Evolutionary conservation across 37 sponge, comb jelly and placozoan species (phyloP), one percentile per base, ranked within the genome.

Genomic region (Eunapius fragilis): DNA sequence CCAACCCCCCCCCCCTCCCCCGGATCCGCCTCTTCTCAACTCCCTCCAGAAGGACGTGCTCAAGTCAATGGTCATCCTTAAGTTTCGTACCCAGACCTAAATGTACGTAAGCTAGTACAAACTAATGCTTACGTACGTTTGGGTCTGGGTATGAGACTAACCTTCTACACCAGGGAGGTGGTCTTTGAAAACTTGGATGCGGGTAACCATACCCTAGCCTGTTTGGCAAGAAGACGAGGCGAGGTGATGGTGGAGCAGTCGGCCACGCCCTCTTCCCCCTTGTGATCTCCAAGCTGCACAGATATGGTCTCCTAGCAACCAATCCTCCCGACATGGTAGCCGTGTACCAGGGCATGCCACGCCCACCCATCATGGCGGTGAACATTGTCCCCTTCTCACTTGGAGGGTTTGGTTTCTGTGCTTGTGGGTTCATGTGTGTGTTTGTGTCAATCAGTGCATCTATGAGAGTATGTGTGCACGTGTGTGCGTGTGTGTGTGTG

Each of bases 381-480:
- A 89, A 93, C 67, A 78, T 48, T 28, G 83, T 72, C 0, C 86
- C 93, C 0, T 86, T 93, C 74, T 79, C 84, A 0, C 30, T 86
- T 77, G 41, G 31, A 31, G 49, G 80, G 67, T 17, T 38, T n/a
- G 38, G 37, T 49, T 67, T 45, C 47, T 9, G 9, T 11, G 9
- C 47, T 11, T 45, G 9, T 11, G 4, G 4, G 47, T 9, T 11
- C 7, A 4, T 45, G 47, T 9, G 4, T 9, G 47, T 45, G 9
- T 9, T 11, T 45, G 23, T 24, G 22, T 38, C 2, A 38, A 11
- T 67, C 11, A 48, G 80, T 79, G 80, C 49, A 67, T 79, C 10
- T 49, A 0, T 58, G 47, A 28, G 67, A 74, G 81, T 30, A 31
- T 72, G 31, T 72, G 74, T 72, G 74, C 25, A 30, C 25, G 74